Base-by-base conservation (phyloP, 2,888 invertebrate genomes). In the Keiferia lycopersicella region DNA sequence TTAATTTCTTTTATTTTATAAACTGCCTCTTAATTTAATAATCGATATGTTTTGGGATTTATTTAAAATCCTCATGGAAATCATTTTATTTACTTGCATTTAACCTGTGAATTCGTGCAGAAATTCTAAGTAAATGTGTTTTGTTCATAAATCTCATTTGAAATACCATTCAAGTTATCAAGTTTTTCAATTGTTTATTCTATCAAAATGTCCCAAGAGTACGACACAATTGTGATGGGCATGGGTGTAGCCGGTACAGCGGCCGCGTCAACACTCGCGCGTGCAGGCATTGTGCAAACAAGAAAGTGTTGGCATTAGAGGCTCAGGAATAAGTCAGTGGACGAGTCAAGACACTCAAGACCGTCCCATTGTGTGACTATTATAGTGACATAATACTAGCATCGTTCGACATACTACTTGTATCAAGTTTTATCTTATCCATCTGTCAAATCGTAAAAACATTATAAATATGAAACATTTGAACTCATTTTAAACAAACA, bases 181-280 rank as follows among this genome's bases (percentile, higher is more conserved):
- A 39, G 12, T 11, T 39, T 11, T 39, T 39, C n/a, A n/a, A 8
- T 39, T 39, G 39, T 39, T 8, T 2, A 2, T 50, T 50, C n/a
- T 16, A 50, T 18, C 3, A 20, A 16, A 18, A 20, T 20, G 3
- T 14, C 59, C 16, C 12, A 11, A 22, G n/a, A 20, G 18, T 90
- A 88, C 62, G 88, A 90, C 65, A 81, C 80, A 0, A 87, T 90
- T n/a, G 80, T 90, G 6, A 64, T 90, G 0, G 90, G 90, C 0
- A 63, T 88, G 66, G 90, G 90, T 0, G 74, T 86, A 0, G 72
- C 89, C 0, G 90, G 90, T 0, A 71, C 78, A 1, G 76, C 84
- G 0, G 88, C 88, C 0, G 87, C 87, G 0, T 68, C 83, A 0
- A 75, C 74, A 0, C 75, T 90, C 0, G 79, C 83, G 0, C 68